Evolutionary conservation across 35 echinoderm and acorn worm genomes (phyloP), one percentile per base, ranked within the genome.

Genomic region (Heliocidaris tuberculata): DNA sequence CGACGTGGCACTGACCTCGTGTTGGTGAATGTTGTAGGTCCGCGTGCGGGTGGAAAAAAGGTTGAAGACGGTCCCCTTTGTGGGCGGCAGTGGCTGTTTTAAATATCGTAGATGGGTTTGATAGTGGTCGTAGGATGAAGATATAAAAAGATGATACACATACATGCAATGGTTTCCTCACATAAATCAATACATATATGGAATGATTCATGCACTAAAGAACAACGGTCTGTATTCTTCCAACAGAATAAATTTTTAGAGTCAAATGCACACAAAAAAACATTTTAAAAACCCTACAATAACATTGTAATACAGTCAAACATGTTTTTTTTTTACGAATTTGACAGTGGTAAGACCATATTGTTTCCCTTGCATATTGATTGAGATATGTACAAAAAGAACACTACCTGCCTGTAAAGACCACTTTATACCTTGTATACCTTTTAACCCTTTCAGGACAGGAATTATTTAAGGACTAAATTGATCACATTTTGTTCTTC

Each of bases 1-100:
- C 87, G 47, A 89, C 31, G 31, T 48, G 19, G 87, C 87, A 89
- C 87, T 89, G 87, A 89, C 87, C 87, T 89, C 87, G 87, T 89
- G 87, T 42, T 89, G 87, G 0, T 47, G 31, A 11, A 89, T 32
- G 87, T 89, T 89, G 87, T 89, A 89, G 65, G 65, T 21, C 31
- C 47, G 87, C 29, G 31, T 47, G 87, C 87, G 87, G 87, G 15
- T 17, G 87, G 47, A 35, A 47, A 47, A 48, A 31, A 89, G 19
- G 31, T 42, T 89, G 87, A 48, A 48, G 87, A 48, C 31, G 0
- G 87, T 32, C 29, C 47, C 31, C 32, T 89, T 89, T 17, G 87
- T 24, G 87, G 87, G 87, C 31, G 29, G 31, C 31, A 27, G 47
- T 21, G 87, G 47, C 11, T 32, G 87, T 42, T 89, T 1, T 48